These are phyloP conservation scores for Panagrolaimus sp. DNA, from an alignment of 1,140 invertebrate genomes.

Conservation along the genomic window DNA sequence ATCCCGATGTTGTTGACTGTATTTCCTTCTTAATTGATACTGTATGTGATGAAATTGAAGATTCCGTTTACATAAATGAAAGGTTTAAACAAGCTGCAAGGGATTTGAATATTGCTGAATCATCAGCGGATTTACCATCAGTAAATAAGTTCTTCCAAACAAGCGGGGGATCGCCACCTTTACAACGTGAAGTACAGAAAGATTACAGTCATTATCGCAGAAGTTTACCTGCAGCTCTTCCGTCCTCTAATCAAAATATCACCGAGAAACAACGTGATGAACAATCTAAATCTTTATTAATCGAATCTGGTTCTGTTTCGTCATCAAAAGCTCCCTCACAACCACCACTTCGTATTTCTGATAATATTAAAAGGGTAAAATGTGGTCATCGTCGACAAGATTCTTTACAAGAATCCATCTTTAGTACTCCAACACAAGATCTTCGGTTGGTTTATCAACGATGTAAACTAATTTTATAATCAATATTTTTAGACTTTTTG, in stretches of 20 bases:
- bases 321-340: constrained; percentile 3
- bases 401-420: constrained; percentile 57
- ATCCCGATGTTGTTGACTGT: constrained; percentile 44
- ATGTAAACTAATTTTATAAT: not conserved
- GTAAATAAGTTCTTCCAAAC: not conserved
- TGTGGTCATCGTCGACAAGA: constrained; percentile 54
- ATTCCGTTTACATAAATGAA: constrained; percentile 29
- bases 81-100: not conserved
- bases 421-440: constrained; percentile 52
- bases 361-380: constrained; percentile 48
- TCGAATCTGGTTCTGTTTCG: not conserved
- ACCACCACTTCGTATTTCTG: constrained; percentile 19
- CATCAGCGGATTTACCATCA: not conserved
- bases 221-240: not conserved
- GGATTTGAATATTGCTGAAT: too few species aligned
- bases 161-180: not conserved
- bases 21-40: constrained; percentile 47
- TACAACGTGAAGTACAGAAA: too few species aligned
- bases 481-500: constrained; percentile 44
- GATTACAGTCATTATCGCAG: not conserved
- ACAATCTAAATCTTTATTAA: constrained; percentile 7
- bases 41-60: constrained; percentile 32
- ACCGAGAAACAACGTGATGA: constrained; percentile 1
- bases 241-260: not conserved
- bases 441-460: constrained; percentile 28